Conservation (phyloP, 2,113 vertebrate genomes). For the Spea bombifrons region DNA sequence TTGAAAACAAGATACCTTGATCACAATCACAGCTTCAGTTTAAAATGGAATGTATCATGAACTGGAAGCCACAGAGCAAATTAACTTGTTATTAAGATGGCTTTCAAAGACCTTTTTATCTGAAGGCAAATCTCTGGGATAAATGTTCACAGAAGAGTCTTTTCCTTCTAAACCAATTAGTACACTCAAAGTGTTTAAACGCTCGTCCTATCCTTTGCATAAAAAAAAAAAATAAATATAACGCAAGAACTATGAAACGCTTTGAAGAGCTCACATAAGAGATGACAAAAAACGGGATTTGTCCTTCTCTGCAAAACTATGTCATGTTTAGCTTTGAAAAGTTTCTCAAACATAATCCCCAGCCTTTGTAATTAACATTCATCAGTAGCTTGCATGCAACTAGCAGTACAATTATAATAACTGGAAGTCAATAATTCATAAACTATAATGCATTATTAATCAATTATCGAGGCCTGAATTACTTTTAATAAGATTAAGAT, state of each 20-base stretch:
- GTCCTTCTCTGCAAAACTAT: constrained; percentile 51
- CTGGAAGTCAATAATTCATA: constrained; percentile 75
- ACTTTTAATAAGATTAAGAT: constrained; percentile 73
- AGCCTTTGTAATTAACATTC: constrained; percentile 65
- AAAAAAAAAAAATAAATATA: constrained; percentile 25
- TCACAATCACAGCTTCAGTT: constrained; percentile 10
- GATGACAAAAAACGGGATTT: constrained; percentile 59
- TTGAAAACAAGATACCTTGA: constrained; percentile 1
- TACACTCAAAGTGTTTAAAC: constrained; percentile 22
- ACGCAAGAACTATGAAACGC: background rate
- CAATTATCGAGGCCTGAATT: constrained; percentile 73
- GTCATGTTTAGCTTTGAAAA: constrained; percentile 58
- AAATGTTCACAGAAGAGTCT: constrained; percentile 33
- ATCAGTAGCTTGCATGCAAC: constrained; percentile 53
- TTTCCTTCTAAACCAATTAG: constrained; percentile 39
- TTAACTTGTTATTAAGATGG: constrained; percentile 34
- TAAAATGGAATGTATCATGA: constrained; percentile 24
- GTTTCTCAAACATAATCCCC: constrained; percentile 54
- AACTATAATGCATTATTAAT: constrained; percentile 77
- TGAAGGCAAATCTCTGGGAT: constrained; percentile 40
- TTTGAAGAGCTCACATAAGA: constrained; percentile 34
- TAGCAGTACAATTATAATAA: constrained; percentile 66
- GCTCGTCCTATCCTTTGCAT: constrained; percentile 20
- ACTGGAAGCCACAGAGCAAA: constrained; percentile 19
- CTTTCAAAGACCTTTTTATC: constrained; percentile 36